A percentile compares a stretch with the other conserved stretches of the same genome.
phyloP scores from a whole-genome alignment of 2,113 vertebrate genomes.

The Vidua macroura region DNA sequence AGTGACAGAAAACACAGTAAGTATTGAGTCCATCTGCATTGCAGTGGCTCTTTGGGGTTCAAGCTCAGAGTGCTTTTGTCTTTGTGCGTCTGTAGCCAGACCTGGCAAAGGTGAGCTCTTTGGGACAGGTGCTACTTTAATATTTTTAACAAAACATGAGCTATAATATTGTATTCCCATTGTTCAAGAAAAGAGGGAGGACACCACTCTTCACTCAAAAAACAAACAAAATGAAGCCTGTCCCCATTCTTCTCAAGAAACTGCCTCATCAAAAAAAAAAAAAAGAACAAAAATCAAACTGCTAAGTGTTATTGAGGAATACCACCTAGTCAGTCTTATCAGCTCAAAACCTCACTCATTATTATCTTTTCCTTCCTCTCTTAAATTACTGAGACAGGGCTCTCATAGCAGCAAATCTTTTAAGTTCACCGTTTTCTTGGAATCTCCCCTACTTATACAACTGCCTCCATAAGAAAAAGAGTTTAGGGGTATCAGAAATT shows the following conservation, averaged over 20 bases:
- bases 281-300: not conserved
- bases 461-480: not conserved
- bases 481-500: not conserved
- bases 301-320: not conserved
- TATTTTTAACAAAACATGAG: not conserved
- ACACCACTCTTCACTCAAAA: not conserved
- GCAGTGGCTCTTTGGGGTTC: not conserved
- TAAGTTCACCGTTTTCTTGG: not conserved
- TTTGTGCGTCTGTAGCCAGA: not conserved
- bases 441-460: not conserved
- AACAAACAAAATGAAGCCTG: not conserved
- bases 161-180: not conserved
- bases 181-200: not conserved
- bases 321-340: not conserved
- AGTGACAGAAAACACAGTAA: fast-evolving
- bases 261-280: not conserved
- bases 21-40: not conserved
- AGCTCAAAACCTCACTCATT: not conserved
- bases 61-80: not conserved
- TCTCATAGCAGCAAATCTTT: not conserved
- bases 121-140: not conserved
- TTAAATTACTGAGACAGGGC: not conserved
- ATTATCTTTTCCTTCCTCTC: conserved; percentile 19
- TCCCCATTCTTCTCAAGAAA: not conserved
- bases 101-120: not conserved